Conservation (phyloP, 2,797 vertebrate species). For the Aphelocoma californica region DNA sequence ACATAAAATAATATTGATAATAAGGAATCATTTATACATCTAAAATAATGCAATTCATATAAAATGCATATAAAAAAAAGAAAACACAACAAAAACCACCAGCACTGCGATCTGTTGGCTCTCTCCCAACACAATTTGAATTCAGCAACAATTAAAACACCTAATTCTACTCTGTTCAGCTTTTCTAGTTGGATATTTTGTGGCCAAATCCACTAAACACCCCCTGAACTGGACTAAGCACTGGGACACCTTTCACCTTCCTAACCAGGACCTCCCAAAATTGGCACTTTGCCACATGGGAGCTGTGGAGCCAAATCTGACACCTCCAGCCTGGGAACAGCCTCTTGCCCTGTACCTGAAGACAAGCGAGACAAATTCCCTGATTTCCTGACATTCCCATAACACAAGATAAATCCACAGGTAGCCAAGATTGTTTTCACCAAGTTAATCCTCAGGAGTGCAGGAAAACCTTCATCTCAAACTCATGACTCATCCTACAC, state of each 20-base stretch:
- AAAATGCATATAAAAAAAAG: background rate
- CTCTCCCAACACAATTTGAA: background rate
- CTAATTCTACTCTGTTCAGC: background rate
- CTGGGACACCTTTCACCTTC: background rate
- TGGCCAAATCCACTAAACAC: background rate
- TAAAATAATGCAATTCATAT: background rate
- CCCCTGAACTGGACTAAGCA: background rate
- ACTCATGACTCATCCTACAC: background rate
- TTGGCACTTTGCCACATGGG: background rate
- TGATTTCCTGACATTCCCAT: background rate
- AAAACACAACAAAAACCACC: background rate
- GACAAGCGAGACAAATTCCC: background rate
- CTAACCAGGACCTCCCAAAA: background rate
- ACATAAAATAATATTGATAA: background rate
- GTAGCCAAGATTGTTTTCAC: background rate
- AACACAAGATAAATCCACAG: background rate
- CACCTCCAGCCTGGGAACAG: background rate
- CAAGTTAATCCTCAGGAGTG: background rate
- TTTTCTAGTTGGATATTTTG: background rate
- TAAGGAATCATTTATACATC: accelerated
- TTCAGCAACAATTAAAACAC: background rate
- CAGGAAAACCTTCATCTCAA: background rate
- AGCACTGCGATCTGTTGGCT: background rate
- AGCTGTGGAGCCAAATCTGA: background rate
- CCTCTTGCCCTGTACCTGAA: background rate